Evolutionary conservation across 2,888 invertebrate species (phyloP), one percentile per base, ranked within the genome.

Genomic region (Serrognathus titanus): DNA sequence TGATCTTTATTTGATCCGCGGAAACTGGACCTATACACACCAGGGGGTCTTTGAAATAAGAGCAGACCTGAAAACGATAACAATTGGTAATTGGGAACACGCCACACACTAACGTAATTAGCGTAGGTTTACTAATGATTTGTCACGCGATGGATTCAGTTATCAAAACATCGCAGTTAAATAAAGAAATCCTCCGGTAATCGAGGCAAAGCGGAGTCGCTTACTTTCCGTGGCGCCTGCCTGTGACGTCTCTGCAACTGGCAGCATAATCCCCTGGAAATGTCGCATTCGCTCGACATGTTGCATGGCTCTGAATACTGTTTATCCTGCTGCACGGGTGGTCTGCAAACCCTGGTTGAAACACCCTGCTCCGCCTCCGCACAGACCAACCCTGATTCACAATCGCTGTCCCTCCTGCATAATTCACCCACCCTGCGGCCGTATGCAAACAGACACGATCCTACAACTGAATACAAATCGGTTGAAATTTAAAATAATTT

Each of bases 1-100:
- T 81, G 24, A 31, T 31, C 64, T 85, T 84, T 54, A 90, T 84
- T 74, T 89, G 89, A 69, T 90, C 90, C 1, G 86, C 85, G 6
- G 90, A 90, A 0, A 92, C 91, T 0, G 90, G 89, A 1, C 92
- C 93, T 70, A 94, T 90, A 82, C 94, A 94, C 13, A 90, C 88
- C 48, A 92, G 80, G 1, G 93, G 90, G 71, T 93, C 93, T 73
- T 91, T 92, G 85, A 93, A 94, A 78, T 93, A 94, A n/a, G 90
- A 90, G 79, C 94, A 94, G 64, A 89, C 88, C 90, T 90, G 78
- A 37, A 63, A 62, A 36, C 48, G 43, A 40, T 48, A 10, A 52
- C 10, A 24, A 35, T n/a, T 16, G 16, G 31, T 31, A 12, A 12
- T 12, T 12, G 11, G 40, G 40, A 40, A 12, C n/a, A 4, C 6